These are phyloP conservation scores for Peromyscus leucopus DNA, from an alignment of 2,113 vertebrate genomes.

Conservation along the genomic window DNA sequence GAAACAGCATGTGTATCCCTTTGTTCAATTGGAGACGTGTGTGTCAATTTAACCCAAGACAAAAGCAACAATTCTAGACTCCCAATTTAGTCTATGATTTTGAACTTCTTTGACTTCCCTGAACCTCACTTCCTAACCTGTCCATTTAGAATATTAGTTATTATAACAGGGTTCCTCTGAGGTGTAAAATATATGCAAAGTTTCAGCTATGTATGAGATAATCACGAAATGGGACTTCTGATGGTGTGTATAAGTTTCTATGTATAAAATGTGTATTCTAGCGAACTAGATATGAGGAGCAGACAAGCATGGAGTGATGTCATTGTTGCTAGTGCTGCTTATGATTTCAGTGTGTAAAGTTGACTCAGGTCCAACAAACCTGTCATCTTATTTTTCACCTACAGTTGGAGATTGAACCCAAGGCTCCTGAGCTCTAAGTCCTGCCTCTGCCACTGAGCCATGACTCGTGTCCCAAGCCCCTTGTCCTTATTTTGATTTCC, in stretches of 20 bases:
- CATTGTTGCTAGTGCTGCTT: slow-evolving; percentile 29
- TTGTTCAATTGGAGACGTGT: not conserved
- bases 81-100: not conserved
- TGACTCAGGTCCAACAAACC: not conserved
- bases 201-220: not conserved
- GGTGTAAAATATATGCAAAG: not conserved
- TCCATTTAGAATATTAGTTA: slow-evolving; percentile 5
- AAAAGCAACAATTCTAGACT: slow-evolving; percentile 33
- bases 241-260: slow-evolving; percentile 15
- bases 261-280: slow-evolving; percentile 4
- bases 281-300: slow-evolving; percentile 17
- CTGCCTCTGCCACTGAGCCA: not conserved
- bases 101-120: slow-evolving; percentile 45
- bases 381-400: not conserved
- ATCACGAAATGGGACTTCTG: not conserved
- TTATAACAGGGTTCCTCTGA: slow-evolving; percentile 21
- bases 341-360: not conserved
- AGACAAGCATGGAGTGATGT: not conserved
- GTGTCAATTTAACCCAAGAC: not conserved
- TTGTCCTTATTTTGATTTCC: slow-evolving; percentile 47
- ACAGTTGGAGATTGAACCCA: not conserved
- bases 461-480: not conserved
- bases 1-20: not conserved
- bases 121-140: slow-evolving; percentile 7
- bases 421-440: not conserved